Conservation (phyloP, 2,797 vertebrate species). For the Hoplostethus atlanticus region DNA sequence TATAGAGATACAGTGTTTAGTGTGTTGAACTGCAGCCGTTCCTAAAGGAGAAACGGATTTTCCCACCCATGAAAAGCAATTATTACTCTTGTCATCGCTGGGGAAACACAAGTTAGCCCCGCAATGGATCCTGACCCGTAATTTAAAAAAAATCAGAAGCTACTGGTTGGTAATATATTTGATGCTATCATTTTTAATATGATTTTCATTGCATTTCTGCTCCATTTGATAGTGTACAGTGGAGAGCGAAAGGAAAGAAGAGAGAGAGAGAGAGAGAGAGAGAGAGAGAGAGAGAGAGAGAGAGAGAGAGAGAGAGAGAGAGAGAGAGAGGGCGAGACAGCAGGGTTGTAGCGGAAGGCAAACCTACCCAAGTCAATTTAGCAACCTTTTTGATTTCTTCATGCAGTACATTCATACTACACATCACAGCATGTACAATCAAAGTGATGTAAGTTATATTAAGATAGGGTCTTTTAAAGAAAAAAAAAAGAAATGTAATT, state of each 20-base stretch:
- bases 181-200: slow-evolving; percentile 48
- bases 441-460: background rate
- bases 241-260: slow-evolving; percentile 6
- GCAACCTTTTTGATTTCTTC: too few species aligned
- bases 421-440: slow-evolving; percentile 4
- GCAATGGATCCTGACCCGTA: slow-evolving; percentile 53
- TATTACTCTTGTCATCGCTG: slow-evolving; percentile 66
- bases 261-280: background rate
- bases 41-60: slow-evolving; percentile 62
- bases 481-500: too few species aligned
- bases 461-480: background rate
- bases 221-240: slow-evolving; percentile 18
- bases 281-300: too few species aligned
- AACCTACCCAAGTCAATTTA: too few species aligned
- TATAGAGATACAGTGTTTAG: slow-evolving; percentile 59
- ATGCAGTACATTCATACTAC: slow-evolving; percentile 27
- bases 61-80: slow-evolving; percentile 68
- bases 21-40: slow-evolving; percentile 54
- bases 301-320: too few species aligned
- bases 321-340: too few species aligned
- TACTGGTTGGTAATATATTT: slow-evolving; percentile 42
- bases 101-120: slow-evolving; percentile 56
- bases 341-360: too few species aligned
- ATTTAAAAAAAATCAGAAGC: slow-evolving; percentile 46
- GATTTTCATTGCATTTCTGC: slow-evolving; percentile 56